Percentiles rank a stretch among this genome's conserved stretches.
Conservation (phyloP, 2,888 invertebrate species). For the Lamellibrachia columna region DNA sequence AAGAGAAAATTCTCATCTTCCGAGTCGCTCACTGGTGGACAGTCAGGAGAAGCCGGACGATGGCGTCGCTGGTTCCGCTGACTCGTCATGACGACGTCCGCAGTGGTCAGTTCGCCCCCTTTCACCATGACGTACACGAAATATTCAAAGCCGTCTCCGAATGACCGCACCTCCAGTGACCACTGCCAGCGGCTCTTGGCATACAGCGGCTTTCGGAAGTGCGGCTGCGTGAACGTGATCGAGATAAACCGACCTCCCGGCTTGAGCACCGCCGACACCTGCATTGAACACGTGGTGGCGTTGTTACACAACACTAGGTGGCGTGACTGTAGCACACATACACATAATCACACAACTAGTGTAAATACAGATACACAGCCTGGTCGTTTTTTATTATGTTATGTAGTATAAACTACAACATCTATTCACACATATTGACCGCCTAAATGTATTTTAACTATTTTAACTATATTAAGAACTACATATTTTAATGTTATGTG, state of each 20-base stretch:
- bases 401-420: too few species aligned
- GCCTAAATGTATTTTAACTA: too few species aligned
- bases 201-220: constrained; percentile 64
- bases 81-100: constrained; percentile 25
- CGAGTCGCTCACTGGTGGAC: constrained; percentile 24
- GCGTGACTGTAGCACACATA: neutral
- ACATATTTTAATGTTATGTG: too few species aligned
- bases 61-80: constrained; percentile 20
- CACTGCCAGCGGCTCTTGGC: constrained; percentile 46
- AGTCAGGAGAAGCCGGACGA: neutral
- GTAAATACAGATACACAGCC: neutral
- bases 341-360: too few species aligned
- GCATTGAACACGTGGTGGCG: neutral
- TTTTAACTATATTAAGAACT: too few species aligned
- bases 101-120: constrained; percentile 37
- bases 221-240: constrained; percentile 67
- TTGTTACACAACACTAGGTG: neutral
- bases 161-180: constrained; percentile 47
- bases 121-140: constrained; percentile 51
- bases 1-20: constrained; percentile 75
- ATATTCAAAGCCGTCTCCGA: constrained; percentile 49
- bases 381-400: too few species aligned
- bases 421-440: too few species aligned
- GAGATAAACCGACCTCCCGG: constrained; percentile 61
- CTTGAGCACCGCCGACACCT: constrained; percentile 49